Percentiles rank a stretch among this genome's conserved stretches.
Evolutionary conservation across 2,797 vertebrate species (phyloP).

Genomic region (Sparus aurata): DNA sequence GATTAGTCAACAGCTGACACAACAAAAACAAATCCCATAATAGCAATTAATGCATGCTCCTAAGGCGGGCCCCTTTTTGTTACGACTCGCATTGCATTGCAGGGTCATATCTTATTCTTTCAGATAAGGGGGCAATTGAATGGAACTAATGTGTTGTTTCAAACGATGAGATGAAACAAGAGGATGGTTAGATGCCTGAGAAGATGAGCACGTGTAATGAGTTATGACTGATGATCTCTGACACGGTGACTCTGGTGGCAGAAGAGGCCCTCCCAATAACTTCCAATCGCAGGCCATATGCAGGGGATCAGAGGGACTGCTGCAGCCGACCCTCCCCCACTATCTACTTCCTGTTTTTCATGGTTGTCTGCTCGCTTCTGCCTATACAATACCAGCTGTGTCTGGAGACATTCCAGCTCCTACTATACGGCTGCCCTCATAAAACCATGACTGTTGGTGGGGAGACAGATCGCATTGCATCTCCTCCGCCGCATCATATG

Average conservation of each 20-base stretch:
- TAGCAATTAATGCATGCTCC: conserved; percentile 51
- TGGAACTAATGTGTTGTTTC: conserved; percentile 51
- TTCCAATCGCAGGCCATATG: conserved; percentile 48
- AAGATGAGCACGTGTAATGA: conserved; percentile 41
- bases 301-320: conserved; percentile 44
- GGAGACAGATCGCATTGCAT: conserved; percentile 6
- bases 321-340: conserved; percentile 70
- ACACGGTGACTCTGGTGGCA: conserved; percentile 48
- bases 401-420: conserved; percentile 77
- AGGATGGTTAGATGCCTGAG: conserved; percentile 3
- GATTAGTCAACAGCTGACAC: conserved; percentile 72
- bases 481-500: conserved; percentile 21
- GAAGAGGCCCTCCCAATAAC: conserved; percentile 50
- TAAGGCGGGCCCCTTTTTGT: conserved; percentile 47
- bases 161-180: conserved; percentile 54
- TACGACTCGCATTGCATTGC: conserved; percentile 11
- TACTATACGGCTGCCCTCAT: conserved; percentile 50
- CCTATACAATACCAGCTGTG: conserved; percentile 79
- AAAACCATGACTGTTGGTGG: conserved; percentile 41
- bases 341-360: conserved; percentile 79
- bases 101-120: conserved; percentile 25
- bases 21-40: conserved; percentile 71
- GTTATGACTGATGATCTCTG: conserved; percentile 70
- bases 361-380: conserved; percentile 75
- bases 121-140: conserved; percentile 39